These are phyloP conservation scores for Podiceps cristatus DNA, from an alignment of 2,113 vertebrate genomes.

Conservation along the genomic window DNA sequence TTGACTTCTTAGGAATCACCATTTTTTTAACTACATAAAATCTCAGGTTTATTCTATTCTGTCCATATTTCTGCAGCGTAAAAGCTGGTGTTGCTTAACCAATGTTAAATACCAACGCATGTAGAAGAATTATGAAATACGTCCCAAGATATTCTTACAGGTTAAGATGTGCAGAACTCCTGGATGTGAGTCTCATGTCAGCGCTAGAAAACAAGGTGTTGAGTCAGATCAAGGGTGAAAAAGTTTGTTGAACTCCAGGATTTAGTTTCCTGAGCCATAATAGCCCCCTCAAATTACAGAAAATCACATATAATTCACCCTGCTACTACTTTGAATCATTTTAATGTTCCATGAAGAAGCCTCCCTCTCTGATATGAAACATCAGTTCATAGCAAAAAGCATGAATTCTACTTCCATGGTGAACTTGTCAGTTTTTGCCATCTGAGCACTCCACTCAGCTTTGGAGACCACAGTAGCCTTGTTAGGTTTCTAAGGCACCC, in stretches of 20 bases:
- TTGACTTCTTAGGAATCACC: not conserved
- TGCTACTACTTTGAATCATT: not conserved
- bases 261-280: not conserved
- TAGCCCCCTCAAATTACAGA: not conserved
- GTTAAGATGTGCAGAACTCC: not conserved
- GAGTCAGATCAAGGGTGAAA: not conserved
- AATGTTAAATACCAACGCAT: accelerated
- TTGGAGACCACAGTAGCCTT: conserved; percentile 27
- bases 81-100: not conserved
- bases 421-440: conserved; percentile 6
- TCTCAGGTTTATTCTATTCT: not conserved
- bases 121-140: not conserved
- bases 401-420: not conserved
- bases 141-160: not conserved
- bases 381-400: not conserved
- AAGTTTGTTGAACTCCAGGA: not conserved
- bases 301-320: not conserved
- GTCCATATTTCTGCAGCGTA: not conserved
- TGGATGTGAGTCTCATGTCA: not conserved
- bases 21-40: not conserved
- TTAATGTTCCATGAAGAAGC: not conserved
- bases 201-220: not conserved
- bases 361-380: not conserved
- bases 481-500: conserved; percentile 25
- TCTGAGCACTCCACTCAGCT: not conserved